Evolutionary conservation across 2,113 vertebrate genomes (phyloP), one percentile per base, ranked within the genome.

Genomic region (Tinamus guttatus): DNA sequence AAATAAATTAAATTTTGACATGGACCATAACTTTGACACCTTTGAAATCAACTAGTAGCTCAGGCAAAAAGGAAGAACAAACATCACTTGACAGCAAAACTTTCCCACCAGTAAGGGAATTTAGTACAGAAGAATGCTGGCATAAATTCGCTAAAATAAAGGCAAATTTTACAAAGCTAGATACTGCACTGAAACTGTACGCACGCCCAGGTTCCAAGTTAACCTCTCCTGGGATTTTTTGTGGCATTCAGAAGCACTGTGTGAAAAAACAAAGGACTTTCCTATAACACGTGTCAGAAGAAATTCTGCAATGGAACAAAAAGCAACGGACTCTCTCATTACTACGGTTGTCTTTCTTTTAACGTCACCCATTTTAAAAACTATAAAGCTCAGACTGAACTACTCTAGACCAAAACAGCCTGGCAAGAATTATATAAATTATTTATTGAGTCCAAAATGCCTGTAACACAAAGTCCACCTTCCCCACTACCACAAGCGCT

Each of bases 391-490:
- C 64, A 75, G n/a, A 81, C 15, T 70, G 94, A 96, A 58, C 15
- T 84, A 78, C 51, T 93, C 47, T 94, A 74, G 94, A 96, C 77
- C 16, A 5, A 93, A 11, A 51, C 27, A 93, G 80, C 43, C n/a
- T 43, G 68, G 19, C 49, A 81, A 95, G 70, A 94, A 95, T 90
- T 52, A 96, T 13, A 87, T 62, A 68, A 67, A 75, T 41, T 45
- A 17, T 63, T 58, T 70, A 81, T 85, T 70, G 22, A 84, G 73
- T 65, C 47, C 43, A 93, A 92, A 75, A 87, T 90, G 83, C 62
- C 73, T 89, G 56, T 93, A 94, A 82, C 73, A 95, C 60, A 16
- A 96, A 97, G 93, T 75, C 74, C 83, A 96, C 86, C 91, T 97
- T 79, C 67, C 76, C 49, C 4, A 7, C 60, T 65, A 65, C 38